These are phyloP conservation scores for Scaptomyza cyrtandrae DNA, from an alignment of 2,888 invertebrate species.

Conservation along the genomic window DNA sequence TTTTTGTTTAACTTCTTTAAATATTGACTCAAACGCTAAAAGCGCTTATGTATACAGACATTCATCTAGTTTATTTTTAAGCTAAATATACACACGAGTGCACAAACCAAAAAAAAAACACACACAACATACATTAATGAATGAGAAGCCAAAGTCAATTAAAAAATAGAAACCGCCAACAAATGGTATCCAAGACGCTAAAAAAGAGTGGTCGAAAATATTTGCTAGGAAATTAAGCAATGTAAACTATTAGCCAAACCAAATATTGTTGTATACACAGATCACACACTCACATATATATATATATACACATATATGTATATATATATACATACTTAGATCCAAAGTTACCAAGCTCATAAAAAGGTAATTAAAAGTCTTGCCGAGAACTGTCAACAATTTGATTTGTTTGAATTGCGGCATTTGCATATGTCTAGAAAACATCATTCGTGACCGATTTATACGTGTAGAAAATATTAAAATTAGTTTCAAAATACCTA, in stretches of 20 bases:
- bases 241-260: constrained; percentile 55
- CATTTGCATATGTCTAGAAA: constrained; percentile 66
- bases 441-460: constrained; percentile 46
- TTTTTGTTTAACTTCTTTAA: constrained; percentile 41
- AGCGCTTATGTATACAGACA: constrained; percentile 51
- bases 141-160: constrained; percentile 56
- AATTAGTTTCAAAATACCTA: constrained; percentile 65
- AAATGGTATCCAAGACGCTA: constrained; percentile 31
- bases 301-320: no score
- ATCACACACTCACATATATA: background rate
- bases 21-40: constrained; percentile 66
- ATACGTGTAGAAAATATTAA: constrained; percentile 70
- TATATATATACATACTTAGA: no score
- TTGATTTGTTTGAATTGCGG: constrained; percentile 71
- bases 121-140: constrained; percentile 29
- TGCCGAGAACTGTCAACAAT: constrained; percentile 55
- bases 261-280: constrained; percentile 20
- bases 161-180: constrained; percentile 22
- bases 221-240: constrained; percentile 71
- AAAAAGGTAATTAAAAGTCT: constrained; percentile 62
- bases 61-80: constrained; percentile 42
- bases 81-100: constrained; percentile 13
- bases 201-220: constrained; percentile 45
- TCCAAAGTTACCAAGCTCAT: constrained; percentile 15
- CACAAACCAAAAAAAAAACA: background rate